A percentile compares a stretch with the other conserved stretches of the same genome.
Evolutionary conservation across 2,113 vertebrate species (phyloP).

Genomic region (Microcebus murinus): DNA sequence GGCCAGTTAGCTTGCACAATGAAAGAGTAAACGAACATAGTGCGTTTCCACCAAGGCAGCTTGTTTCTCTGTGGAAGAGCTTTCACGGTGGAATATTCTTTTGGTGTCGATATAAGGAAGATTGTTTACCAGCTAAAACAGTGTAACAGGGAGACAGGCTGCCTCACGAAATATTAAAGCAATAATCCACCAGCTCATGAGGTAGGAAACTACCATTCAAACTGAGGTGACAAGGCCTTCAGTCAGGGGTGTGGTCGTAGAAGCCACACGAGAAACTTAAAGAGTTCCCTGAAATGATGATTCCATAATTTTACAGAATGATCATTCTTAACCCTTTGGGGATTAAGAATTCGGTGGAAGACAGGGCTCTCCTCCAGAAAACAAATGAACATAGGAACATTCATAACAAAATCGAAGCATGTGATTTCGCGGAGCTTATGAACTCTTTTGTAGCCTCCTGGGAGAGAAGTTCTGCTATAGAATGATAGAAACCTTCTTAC

Average conservation of each 20-base stretch:
- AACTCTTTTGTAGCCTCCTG: not conserved
- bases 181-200: not conserved
- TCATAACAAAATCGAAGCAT: not conserved
- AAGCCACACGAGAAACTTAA: not conserved
- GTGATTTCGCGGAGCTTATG: not conserved
- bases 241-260: no score
- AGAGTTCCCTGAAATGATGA: not conserved
- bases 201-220: not conserved
- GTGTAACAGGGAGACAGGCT: not conserved
- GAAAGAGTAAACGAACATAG: not conserved
- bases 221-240: not conserved
- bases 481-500: not conserved
- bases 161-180: not conserved
- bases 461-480: not conserved
- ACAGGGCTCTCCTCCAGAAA: not conserved
- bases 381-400: not conserved
- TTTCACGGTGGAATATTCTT: not conserved
- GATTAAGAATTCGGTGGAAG: not conserved
- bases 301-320: not conserved
- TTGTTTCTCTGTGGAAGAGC: not conserved
- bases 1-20: not conserved
- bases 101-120: not conserved
- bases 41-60: not conserved
- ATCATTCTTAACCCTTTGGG: not conserved
- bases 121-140: not conserved